Evolutionary conservation across 2,797 vertebrate genomes (phyloP).

Genomic region (Cynopterus sphinx): DNA sequence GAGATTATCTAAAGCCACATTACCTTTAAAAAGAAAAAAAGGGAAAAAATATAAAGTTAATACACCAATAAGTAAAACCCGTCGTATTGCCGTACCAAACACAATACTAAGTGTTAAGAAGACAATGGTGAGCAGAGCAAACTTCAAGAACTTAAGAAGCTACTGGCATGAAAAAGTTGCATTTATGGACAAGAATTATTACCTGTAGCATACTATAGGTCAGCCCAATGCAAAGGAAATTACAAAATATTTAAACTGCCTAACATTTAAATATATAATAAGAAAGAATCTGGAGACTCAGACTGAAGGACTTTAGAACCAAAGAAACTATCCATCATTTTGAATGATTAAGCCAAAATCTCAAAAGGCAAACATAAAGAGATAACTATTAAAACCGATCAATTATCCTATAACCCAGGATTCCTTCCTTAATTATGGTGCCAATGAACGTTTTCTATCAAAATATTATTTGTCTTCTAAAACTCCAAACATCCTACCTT

Average conservation of each 20-base stretch:
- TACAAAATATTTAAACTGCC: not conserved
- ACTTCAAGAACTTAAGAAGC: not conserved
- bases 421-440: not conserved
- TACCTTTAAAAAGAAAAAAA: constrained; percentile 86
- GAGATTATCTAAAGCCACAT: constrained; percentile 96
- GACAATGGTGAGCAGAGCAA: not conserved
- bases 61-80: not conserved
- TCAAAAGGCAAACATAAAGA: not conserved
- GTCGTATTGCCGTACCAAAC: not conserved
- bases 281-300: not conserved
- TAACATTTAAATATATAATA: constrained; percentile 7
- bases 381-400: not conserved
- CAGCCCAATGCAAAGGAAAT: not conserved
- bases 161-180: not conserved
- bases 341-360: constrained; percentile 16
- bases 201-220: not conserved
- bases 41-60: constrained; percentile 53
- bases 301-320: not conserved
- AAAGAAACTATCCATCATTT: constrained; percentile 1
- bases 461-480: not conserved
- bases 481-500: not conserved
- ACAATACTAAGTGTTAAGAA: not conserved
- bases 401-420: not conserved
- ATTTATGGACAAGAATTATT: not conserved
- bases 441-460: not conserved